Evolutionary conservation across 1,140 invertebrate species (phyloP), one percentile per base, ranked within the genome.

Genomic region (Cherax destructor): DNA sequence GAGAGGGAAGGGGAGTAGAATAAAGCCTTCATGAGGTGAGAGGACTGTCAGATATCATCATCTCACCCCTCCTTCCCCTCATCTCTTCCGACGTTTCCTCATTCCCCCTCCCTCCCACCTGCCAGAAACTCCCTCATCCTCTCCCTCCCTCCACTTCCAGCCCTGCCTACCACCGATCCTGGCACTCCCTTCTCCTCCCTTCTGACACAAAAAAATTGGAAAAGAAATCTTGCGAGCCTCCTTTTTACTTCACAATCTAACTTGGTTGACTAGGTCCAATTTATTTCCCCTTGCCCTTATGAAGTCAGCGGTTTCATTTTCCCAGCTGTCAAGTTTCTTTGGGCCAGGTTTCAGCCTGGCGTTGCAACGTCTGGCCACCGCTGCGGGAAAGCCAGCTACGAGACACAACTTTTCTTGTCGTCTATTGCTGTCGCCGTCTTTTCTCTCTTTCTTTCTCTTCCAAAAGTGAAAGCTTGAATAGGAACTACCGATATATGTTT

Each of bases 261-360:
- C 69, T 74, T 30, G 21, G 69, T 74, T 74, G 69, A 74, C 69
- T 30, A 74, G 69, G 69, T 74, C 69, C 69, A 74, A 74, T 74
- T 74, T 74, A 74, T 74, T 59, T 24, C 79, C 56, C 50, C 79
- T 56, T 81, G 56, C 79, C 49, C 79, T 30, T 30, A 81, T 81
- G 79, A 81, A 81, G 49, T 24, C 79, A 81, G 79, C 21, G 79
- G 79, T 81, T 81, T 81, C 79, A 81, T 81, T 81, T 81, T 81
- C 79, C 79, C 79, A 13, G 79, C 79, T 81, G 79, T 81, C 79
- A 81, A 81, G 79, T 81, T 81, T 81, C 79, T 81, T 81, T 81
- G 30, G 79, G 6, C 79, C 79, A 21, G 24, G 79, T 81, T 81
- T 59, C 50, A 81, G 30, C 79, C n/a, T 81, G 50, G n/a, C 79